Evolutionary conservation across 2,113 vertebrate species (phyloP), one percentile per base, ranked within the genome.

Genomic region (Podocnemis expansa): DNA sequence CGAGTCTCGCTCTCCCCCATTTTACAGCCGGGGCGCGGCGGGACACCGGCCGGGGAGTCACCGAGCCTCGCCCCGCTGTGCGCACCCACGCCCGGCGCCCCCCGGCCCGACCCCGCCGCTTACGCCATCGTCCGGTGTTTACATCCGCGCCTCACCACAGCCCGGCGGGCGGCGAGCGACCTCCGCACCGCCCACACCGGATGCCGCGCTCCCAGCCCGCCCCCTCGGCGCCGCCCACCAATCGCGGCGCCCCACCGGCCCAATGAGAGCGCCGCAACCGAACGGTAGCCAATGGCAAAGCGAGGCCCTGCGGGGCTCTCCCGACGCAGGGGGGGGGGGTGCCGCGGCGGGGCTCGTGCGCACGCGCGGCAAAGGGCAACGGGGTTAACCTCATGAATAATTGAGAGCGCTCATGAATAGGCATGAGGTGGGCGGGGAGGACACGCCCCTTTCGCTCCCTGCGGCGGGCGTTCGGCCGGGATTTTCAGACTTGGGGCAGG

Each of bases 71-170:
- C 47, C 47, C 47, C n/a, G n/a, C n/a, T n/a, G n/a, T n/a, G n/a
- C n/a, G n/a, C n/a, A n/a, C n/a, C n/a, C n/a, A n/a, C n/a, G n/a
- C n/a, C n/a, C n/a, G n/a, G n/a, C 51, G 47, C 22, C 31, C 5
- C 54, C 49, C 27, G 7, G 45, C 31, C n/a, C n/a, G n/a, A n/a
- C n/a, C 67, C 41, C 82, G 88, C 5, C 63, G 93, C 96, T 97
- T 95, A 95, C 96, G 93, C 96, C 96, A 97, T 96, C 31, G 78
- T 82, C 78, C 38, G 49, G 78, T 54, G 54, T 91, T 83, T 55
- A 89, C 90, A 25, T 43, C 54, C 54, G 67, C 54, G 16, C 76
- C 82, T 82, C 91, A 82, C 89, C 54, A 41, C 45, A 2, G 41
- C 92, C 89, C 93, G 92, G 96, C 95, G 5, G 51, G 51, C 51